phyloP scores from a whole-genome alignment of 2,113 vertebrate genomes.

The Perccottus glenii region DNA sequence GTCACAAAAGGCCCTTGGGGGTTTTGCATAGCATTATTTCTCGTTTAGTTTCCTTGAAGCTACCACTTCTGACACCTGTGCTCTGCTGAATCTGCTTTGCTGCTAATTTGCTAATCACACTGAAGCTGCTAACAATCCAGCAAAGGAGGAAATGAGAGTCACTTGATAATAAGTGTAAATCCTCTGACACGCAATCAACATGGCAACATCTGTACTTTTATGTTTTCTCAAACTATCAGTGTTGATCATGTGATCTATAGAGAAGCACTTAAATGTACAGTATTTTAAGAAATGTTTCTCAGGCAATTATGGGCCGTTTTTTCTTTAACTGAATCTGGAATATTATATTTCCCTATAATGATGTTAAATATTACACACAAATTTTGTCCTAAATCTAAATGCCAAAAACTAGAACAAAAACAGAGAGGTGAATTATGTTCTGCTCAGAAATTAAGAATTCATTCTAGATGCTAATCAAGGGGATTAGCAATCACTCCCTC shows the following conservation, averaged over 20 bases:
- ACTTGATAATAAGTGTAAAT: constrained; percentile 36
- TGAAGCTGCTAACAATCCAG: constrained; percentile 49
- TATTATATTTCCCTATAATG: too few species aligned
- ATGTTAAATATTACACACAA: too few species aligned
- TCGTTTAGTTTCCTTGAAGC: constrained; percentile 26
- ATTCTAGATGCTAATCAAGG: constrained; percentile 50
- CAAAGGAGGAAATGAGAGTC: constrained; percentile 36
- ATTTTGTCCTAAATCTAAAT: too few species aligned
- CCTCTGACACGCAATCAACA: constrained; percentile 40
- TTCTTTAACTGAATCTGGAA: too few species aligned
- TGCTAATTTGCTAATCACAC: constrained; percentile 61
- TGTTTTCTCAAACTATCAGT: not conserved
- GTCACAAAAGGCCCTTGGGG: constrained; percentile 16
- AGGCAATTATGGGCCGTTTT: constrained; percentile 35
- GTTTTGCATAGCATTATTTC: constrained; percentile 36
- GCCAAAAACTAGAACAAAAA: too few species aligned
- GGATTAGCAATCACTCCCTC: constrained; percentile 58
- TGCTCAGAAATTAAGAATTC: constrained; percentile 13
- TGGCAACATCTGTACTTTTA: constrained; percentile 24
- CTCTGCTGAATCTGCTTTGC: constrained; percentile 43
- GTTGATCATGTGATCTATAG: constrained; percentile 14
- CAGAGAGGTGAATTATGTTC: not conserved
- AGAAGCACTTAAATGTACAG: constrained; percentile 14
- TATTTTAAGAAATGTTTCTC: constrained; percentile 45
- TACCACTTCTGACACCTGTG: constrained; percentile 42